These are phyloP conservation scores for Polia nebulosa DNA, from an alignment of 2,888 invertebrate genomes.

Conservation along the genomic window DNA sequence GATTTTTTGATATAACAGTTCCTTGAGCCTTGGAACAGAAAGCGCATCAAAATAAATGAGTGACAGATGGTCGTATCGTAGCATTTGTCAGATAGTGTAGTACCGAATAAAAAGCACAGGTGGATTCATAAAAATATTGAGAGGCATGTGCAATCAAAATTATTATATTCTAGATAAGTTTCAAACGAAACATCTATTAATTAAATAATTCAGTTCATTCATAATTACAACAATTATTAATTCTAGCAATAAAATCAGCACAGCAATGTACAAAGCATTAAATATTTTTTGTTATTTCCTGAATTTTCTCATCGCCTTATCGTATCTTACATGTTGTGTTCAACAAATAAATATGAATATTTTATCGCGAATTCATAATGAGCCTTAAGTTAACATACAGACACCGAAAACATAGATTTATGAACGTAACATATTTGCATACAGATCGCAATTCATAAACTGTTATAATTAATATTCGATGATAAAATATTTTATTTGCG, in stretches of 20 bases:
- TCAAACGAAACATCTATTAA: constrained; percentile 68
- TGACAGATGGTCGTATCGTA: background rate
- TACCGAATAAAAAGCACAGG: constrained; percentile 62
- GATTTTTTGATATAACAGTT: constrained; percentile 79
- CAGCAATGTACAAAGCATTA: constrained; percentile 76
- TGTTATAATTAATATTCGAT: constrained; percentile 57
- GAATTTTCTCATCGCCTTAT: constrained; percentile 65
- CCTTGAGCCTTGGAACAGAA: background rate
- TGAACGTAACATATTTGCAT: constrained; percentile 63
- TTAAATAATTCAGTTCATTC: constrained; percentile 74
- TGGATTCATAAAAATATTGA: constrained; percentile 53
- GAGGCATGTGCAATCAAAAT: constrained; percentile 63
- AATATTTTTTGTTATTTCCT: constrained; percentile 72
- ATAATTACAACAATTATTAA: constrained; percentile 73
- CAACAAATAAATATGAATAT: constrained; percentile 73
- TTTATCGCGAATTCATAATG: constrained; percentile 70
- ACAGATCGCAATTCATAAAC: constrained; percentile 61
- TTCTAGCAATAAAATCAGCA: constrained; percentile 68
- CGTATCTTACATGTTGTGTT: constrained; percentile 66
- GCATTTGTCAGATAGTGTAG: constrained; percentile 47
- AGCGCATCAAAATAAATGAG: background rate
- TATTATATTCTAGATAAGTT: constrained; percentile 61
- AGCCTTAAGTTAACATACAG: constrained; percentile 66
- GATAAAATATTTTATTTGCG: constrained; percentile 57
- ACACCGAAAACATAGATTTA: constrained; percentile 72